Conservation (phyloP, 1,140 invertebrate species). For the Vanessa tameamea region DNA sequence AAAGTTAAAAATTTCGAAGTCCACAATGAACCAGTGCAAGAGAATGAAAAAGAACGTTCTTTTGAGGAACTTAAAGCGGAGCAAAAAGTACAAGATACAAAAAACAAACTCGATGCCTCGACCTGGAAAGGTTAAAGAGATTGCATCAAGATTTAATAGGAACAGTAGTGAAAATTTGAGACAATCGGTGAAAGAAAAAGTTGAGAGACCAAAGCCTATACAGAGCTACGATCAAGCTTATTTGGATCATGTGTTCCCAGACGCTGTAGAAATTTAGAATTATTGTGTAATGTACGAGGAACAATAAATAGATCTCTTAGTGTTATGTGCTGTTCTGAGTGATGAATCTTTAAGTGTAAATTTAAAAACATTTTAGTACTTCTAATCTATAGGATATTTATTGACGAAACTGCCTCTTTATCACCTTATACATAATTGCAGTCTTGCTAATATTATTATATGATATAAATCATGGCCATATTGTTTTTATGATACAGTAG, state of each 20-base stretch:
- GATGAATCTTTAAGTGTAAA: slow-evolving; percentile 22
- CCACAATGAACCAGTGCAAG: slow-evolving; percentile 23
- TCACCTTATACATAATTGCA: slow-evolving; percentile 29
- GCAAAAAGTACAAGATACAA: slow-evolving; percentile 41
- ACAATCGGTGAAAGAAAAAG: slow-evolving; percentile 48
- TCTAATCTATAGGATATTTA: slow-evolving; percentile 29
- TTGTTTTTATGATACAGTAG: slow-evolving; percentile 37
- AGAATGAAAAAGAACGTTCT: slow-evolving; percentile 50
- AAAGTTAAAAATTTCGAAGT: slow-evolving; percentile 40
- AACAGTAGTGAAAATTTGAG: slow-evolving; percentile 50
- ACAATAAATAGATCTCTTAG: slow-evolving; percentile 37
- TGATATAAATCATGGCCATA: slow-evolving; percentile 35
- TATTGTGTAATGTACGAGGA: slow-evolving; percentile 28
- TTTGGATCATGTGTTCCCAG: slow-evolving; percentile 78
- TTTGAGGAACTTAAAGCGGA: slow-evolving; percentile 50
- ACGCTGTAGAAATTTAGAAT: slow-evolving; percentile 76
- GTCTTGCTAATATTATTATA: slow-evolving; percentile 23
- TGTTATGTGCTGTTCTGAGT: slow-evolving; percentile 27
- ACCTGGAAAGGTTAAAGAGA: slow-evolving; percentile 74
- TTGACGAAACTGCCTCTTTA: slow-evolving; percentile 25
- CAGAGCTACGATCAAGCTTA: slow-evolving; percentile 77
- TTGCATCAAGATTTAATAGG: slow-evolving; percentile 70
- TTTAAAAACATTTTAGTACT: slow-evolving; percentile 27
- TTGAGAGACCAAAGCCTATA: slow-evolving; percentile 71
- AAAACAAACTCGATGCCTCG: slow-evolving; percentile 53